A percentile compares a stretch with the other conserved stretches of the same genome.
phyloP scores from a whole-genome alignment of 2,888 invertebrate species.

The Strigamia crassipes region DNA sequence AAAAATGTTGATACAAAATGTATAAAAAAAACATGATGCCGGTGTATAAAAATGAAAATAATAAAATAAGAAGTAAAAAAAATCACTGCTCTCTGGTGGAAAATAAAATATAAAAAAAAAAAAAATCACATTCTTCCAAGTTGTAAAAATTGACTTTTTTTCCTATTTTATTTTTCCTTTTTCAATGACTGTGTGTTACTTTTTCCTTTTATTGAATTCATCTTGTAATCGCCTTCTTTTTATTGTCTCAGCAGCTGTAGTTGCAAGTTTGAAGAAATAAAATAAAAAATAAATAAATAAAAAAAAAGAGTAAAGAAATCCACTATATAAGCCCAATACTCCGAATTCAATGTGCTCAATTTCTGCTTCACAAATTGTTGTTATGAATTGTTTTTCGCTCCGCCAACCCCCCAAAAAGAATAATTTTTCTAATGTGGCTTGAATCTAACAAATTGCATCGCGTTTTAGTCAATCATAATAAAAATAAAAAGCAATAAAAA shows the following conservation, averaged over 20 bases:
- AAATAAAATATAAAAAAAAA: no score
- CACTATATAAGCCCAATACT: neutral
- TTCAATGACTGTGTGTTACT: neutral
- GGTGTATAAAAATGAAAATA: constrained; percentile 17
- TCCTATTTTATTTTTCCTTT: neutral
- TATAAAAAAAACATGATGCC: constrained; percentile 3
- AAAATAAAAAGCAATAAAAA: constrained; percentile 23
- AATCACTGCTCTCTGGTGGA: constrained; percentile 13
- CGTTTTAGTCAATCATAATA: constrained; percentile 19
- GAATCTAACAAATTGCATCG: constrained; percentile 7
- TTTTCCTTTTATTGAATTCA: constrained; percentile 24
- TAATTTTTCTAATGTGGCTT: neutral
- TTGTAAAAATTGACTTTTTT: constrained; percentile 26
- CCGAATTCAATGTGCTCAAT: neutral
- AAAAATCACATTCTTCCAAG: constrained; percentile 12
- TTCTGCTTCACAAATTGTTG: constrained; percentile 16
- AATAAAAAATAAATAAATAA: neutral
- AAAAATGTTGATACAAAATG: constrained; percentile 20
- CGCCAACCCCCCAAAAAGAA: neutral
- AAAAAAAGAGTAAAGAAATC: neutral
- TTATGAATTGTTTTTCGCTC: neutral
- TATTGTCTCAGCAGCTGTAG: constrained; percentile 26
- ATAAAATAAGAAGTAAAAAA: neutral
- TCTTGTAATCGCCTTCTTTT: constrained; percentile 25
- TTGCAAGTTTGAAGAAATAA: neutral